phyloP scores from a whole-genome alignment of 2,888 invertebrate genomes.

The Parnassius orleans region DNA sequence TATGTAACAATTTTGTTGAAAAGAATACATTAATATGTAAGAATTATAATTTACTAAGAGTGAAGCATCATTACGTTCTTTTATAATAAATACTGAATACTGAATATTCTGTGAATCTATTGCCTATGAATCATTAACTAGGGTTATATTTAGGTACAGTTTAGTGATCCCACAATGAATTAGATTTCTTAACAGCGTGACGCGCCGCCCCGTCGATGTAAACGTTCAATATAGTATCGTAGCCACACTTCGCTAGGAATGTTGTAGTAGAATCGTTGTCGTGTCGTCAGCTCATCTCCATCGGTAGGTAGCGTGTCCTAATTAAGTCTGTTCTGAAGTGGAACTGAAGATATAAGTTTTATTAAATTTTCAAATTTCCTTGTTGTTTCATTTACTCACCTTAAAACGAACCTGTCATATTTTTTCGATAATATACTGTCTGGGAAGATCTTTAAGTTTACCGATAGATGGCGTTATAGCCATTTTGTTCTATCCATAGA shows the following conservation, averaged over 20 bases:
- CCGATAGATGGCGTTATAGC: too few species aligned
- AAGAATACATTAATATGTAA: too few species aligned
- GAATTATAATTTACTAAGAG: too few species aligned
- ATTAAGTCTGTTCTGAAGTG: slow-evolving; percentile 65
- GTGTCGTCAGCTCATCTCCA: slow-evolving; percentile 56
- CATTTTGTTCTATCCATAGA: too few species aligned
- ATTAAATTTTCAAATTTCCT: slow-evolving; percentile 78
- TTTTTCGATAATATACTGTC: too few species aligned
- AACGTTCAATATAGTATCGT: neutral
- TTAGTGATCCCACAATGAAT: neutral
- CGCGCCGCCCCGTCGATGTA: neutral
- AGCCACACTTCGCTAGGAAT: neutral
- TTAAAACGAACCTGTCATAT: neutral
- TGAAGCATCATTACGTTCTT: too few species aligned
- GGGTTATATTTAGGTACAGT: neutral
- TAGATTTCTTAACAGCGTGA: neutral
- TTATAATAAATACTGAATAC: too few species aligned
- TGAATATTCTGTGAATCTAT: too few species aligned
- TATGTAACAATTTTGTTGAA: too few species aligned
- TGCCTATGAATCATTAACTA: neutral
- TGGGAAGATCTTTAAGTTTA: too few species aligned
- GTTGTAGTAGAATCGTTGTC: slow-evolving; percentile 25
- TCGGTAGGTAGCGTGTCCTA: slow-evolving; percentile 62
- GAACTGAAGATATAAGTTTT: slow-evolving; percentile 64
- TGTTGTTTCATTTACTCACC: slow-evolving; percentile 39